Conservation (phyloP, 2,113 vertebrate species). For the Ailuropoda melanoleuca region DNA sequence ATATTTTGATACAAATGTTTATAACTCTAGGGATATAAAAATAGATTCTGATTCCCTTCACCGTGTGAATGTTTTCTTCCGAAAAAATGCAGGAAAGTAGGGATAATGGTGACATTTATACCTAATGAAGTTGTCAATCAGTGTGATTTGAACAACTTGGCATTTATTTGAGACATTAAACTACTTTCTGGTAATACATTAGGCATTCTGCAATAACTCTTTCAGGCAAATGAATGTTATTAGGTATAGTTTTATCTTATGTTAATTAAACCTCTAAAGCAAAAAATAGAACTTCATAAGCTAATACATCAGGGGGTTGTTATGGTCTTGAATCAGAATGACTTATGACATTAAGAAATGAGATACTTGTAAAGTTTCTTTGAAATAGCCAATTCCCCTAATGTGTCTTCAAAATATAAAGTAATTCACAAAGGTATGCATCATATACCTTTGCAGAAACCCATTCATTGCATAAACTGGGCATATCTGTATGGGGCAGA, state of each 20-base stretch:
- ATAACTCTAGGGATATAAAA: constrained; percentile 86
- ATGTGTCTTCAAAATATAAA: neutral
- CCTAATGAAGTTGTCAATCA: constrained; percentile 9
- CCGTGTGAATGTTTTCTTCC: constrained; percentile 64
- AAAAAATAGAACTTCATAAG: constrained; percentile 29
- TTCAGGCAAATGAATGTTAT: constrained; percentile 28
- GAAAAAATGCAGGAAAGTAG: neutral
- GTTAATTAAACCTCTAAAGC: constrained; percentile 47
- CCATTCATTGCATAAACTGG: neutral
- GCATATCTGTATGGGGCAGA: neutral
- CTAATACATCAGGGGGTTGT: constrained; percentile 25
- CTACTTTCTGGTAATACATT: constrained; percentile 22
- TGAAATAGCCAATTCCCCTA: constrained; percentile 18
- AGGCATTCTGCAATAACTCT: constrained; percentile 48
- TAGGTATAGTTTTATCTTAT: constrained; percentile 38
- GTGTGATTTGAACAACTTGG: constrained; percentile 52
- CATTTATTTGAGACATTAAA: constrained; percentile 38
- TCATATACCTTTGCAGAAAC: neutral
- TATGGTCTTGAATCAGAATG: constrained; percentile 51
- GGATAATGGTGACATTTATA: neutral
- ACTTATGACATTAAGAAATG: constrained; percentile 39
- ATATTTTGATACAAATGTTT: constrained; percentile 89
- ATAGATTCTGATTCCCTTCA: constrained; percentile 83
- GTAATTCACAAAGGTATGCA: neutral
- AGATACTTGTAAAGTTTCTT: neutral